Percentiles rank a stretch among this genome's conserved stretches.
Conservation (phyloP, 2,888 invertebrate species). For the Cataglyphis livida region DNA sequence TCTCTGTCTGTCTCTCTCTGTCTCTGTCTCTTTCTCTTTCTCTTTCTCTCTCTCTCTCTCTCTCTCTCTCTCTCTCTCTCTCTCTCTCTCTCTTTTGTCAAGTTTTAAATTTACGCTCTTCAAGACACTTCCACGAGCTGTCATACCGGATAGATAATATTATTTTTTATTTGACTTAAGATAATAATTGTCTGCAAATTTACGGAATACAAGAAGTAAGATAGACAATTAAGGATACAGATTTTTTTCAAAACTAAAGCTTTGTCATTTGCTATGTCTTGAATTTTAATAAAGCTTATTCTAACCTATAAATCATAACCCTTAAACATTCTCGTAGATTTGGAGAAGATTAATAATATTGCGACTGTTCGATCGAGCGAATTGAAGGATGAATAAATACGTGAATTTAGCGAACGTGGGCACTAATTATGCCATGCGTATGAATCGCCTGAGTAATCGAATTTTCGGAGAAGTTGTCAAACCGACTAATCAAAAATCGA, state of each 20-base stretch:
- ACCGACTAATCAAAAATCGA: slow-evolving; percentile 91
- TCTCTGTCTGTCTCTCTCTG: no score
- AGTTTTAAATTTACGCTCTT: no score
- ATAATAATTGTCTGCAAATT: neutral
- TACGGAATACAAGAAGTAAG: neutral
- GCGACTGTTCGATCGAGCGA: neutral
- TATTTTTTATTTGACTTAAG: neutral
- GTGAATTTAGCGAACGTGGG: slow-evolving; percentile 89
- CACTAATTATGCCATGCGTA: slow-evolving; percentile 93
- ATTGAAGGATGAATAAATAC: slow-evolving; percentile 88
- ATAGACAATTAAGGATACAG: neutral
- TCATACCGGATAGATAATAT: neutral
- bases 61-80: no score
- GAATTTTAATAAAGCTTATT: neutral
- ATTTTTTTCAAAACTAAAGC: neutral
- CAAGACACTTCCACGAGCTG: no score
- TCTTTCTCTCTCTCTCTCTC: no score
- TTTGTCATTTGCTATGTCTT: neutral
- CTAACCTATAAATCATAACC: neutral
- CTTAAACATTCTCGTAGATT: neutral
- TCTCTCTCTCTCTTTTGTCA: no score
- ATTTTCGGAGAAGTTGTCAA: slow-evolving; percentile 96
- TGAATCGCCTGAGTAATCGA: slow-evolving; percentile 94
- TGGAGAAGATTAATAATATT: neutral
- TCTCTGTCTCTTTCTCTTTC: no score